Conservation (phyloP, 2,888 invertebrate species). For the Mylabris sibirica region DNA sequence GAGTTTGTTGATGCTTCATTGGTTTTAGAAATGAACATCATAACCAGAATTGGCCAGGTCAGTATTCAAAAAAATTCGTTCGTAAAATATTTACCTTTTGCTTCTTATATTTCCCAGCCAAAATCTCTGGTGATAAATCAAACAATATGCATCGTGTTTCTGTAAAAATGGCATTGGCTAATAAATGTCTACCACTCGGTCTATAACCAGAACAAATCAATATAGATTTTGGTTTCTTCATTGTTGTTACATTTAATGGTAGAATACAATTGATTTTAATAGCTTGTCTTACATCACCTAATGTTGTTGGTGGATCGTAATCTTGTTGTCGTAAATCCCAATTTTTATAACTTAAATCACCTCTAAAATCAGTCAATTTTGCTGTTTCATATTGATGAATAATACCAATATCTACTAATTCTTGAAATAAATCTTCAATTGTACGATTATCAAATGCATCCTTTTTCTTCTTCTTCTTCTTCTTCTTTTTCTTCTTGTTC, state of each 20-base stretch:
- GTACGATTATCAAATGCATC: constrained; percentile 69
- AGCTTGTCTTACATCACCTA: constrained; percentile 70
- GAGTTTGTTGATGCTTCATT: no score
- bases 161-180: constrained; percentile 77
- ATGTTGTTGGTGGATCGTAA: constrained; percentile 63
- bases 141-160: constrained; percentile 79
- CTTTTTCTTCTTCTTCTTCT: constrained; percentile 65
- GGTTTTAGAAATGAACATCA: no score
- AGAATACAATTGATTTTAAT: constrained; percentile 69
- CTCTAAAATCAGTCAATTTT: constrained; percentile 71
- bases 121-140: constrained; percentile 75
- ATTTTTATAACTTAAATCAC: constrained; percentile 70
- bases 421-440: constrained; percentile 74
- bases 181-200: constrained; percentile 73
- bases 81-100: constrained; percentile 66
- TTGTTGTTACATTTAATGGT: constrained; percentile 63
- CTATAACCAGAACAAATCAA: constrained; percentile 75
- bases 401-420: constrained; percentile 74
- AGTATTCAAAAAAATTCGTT: no score
- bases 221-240: constrained; percentile 66
- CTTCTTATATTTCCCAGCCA: constrained; percentile 74
- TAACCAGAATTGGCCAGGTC: no score
- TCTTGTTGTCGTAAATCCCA: constrained; percentile 42
- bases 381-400: constrained; percentile 67
- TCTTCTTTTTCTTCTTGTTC: constrained; percentile 48